These are phyloP conservation scores for Motacilla alba DNA, from an alignment of 2,113 vertebrate genomes.

Conservation along the genomic window DNA sequence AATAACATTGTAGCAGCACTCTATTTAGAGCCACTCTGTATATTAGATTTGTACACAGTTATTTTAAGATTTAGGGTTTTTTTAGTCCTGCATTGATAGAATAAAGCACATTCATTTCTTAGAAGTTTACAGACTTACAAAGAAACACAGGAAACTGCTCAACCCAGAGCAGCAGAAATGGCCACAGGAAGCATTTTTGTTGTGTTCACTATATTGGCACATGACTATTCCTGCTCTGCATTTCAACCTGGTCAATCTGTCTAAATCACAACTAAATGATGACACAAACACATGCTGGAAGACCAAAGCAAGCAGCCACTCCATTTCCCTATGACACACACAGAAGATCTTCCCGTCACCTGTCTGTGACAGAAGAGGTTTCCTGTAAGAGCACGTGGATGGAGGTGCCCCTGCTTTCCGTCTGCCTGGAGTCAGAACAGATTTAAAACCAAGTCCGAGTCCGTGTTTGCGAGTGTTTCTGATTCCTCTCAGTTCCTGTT, in stretches of 20 bases:
- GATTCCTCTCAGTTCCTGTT: not conserved
- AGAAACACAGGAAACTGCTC: not conserved
- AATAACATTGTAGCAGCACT: not conserved
- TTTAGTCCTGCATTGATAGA: not conserved
- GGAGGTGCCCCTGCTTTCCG: not conserved
- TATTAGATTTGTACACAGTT: not conserved
- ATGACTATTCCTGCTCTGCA: not conserved
- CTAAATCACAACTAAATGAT: not conserved
- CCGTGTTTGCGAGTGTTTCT: not conserved
- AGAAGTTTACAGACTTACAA: not conserved
- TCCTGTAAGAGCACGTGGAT: not conserved
- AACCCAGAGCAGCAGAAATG: not conserved
- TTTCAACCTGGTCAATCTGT: not conserved
- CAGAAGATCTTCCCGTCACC: rapidly evolving
- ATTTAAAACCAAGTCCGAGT: not conserved
- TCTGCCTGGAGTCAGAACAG: not conserved
- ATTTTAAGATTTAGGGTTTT: not conserved
- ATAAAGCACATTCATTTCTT: not conserved
- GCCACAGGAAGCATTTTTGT: not conserved
- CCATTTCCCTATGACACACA: not conserved
- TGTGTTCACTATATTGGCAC: not conserved
- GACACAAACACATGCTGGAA: not conserved
- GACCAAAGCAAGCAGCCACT: not conserved
- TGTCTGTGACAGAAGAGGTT: not conserved
- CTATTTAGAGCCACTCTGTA: not conserved